Base-by-base conservation (phyloP, 2,113 vertebrate species). In the Chinchilla lanigera region DNA sequence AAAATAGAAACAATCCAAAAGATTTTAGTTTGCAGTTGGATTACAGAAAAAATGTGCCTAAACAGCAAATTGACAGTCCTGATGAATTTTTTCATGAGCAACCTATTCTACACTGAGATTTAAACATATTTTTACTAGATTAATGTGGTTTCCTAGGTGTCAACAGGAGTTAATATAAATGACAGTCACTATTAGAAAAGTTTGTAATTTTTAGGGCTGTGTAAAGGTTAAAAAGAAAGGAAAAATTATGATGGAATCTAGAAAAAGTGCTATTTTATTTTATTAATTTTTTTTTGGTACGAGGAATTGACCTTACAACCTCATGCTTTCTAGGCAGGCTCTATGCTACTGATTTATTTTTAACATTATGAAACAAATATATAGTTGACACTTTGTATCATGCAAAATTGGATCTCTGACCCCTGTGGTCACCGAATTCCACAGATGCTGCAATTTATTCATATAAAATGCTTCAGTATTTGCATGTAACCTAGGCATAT, bases 91-190 rank as follows among this genome's bases (percentile, higher is more conserved):
- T 93, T 93, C 26, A 5, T 65, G 33, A 93, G 50, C 7, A 60
- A 54, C 35, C 11, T 28, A 44, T 73, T 63, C 3, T 67, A 80
- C 58, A 77, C 7, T 19, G 61, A 89, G 56, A 80, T 58, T 84
- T 92, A 47, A 73, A 89, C 38, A 44, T 28, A 89, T 77, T 92
- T 86, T 95, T 33, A 75, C 82, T 54, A 54, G 63, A 71, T 88
- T 90, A 78, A 12, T 28, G 11, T 63, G 28, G 7, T 47, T 93
- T 56, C 41, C 11, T 71, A 89, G 81, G 41, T 80, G 33, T 71
- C 61, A 67, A 1, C 12, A 52, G 54, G 30, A 84, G 44, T 80
- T 86, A 35, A 20, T 63, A 14, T 60, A 73, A 60, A 47, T 52
- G 41, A 24, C 50, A 90, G 56, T 35, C 17, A 90, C 30, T 75